Percentiles rank a stretch among this genome's conserved stretches.
Conservation (phyloP, 2,113 vertebrate species). For the Urocitellus parryii region DNA sequence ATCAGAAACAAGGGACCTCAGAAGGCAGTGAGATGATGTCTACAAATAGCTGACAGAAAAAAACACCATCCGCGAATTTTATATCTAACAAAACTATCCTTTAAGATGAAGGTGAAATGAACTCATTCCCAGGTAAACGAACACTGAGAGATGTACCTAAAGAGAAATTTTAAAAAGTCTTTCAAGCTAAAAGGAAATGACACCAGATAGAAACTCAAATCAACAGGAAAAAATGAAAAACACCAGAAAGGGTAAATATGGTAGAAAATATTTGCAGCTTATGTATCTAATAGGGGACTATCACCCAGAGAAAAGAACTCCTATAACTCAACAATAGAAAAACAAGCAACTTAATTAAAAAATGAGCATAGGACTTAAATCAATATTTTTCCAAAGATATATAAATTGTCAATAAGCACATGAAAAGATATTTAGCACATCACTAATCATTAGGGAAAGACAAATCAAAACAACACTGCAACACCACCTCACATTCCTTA, state of each 20-base stretch:
- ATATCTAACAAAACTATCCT: not conserved
- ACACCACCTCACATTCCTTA: not conserved
- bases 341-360: not conserved
- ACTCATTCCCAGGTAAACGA: not conserved
- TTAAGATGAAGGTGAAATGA: slow-evolving; percentile 16
- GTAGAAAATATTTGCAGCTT: not conserved
- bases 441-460: not conserved
- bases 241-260: not conserved
- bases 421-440: not conserved
- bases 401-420: not conserved
- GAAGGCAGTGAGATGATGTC: not conserved
- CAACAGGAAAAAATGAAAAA: not conserved
- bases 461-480: not conserved
- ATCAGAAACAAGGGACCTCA: not conserved
- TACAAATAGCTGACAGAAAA: not conserved
- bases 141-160: not conserved
- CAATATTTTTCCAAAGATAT: not conserved
- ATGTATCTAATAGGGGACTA: not conserved
- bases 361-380: not conserved
- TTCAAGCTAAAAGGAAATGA: not conserved
- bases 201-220: slow-evolving; percentile 11
- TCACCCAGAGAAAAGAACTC: not conserved
- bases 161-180: not conserved
- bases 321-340: not conserved
- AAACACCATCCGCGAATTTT: not conserved